These are phyloP conservation scores for Oenanthe melanoleuca DNA, from an alignment of 2,113 vertebrate species.

Conservation along the genomic window DNA sequence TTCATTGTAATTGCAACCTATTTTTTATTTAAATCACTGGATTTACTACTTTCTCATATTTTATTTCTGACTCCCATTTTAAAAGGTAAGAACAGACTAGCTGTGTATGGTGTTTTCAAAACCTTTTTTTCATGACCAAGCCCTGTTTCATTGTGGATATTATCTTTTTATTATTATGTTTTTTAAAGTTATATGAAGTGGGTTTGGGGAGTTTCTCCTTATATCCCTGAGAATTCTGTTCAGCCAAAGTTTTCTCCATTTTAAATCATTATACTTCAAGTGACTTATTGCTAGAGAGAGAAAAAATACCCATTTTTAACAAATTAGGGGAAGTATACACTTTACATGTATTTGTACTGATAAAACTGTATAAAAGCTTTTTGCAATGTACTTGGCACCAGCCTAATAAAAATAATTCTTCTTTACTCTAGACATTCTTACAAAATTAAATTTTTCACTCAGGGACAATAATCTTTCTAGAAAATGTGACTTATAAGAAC, in stretches of 20 bases:
- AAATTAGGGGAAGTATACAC: not conserved
- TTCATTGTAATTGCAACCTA: not conserved
- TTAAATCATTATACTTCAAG: not conserved
- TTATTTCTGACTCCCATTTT: not conserved
- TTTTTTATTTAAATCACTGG: not conserved
- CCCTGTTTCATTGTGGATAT: not conserved
- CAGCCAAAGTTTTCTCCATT: not conserved
- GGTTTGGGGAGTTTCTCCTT: not conserved
- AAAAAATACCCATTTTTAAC: not conserved
- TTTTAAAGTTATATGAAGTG: not conserved
- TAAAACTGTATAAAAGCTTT: not conserved
- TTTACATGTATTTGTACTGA: not conserved
- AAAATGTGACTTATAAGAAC: not conserved
- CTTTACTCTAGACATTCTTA: not conserved
- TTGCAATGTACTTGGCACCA: not conserved
- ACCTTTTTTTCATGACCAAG: not conserved
- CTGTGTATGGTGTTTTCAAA: not conserved
- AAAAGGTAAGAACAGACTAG: not conserved
- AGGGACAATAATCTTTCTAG: not conserved
- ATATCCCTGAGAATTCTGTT: not conserved
- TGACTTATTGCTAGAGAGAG: not conserved
- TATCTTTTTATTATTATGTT: not conserved
- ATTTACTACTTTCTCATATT: not conserved
- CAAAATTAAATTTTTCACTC: not conserved
- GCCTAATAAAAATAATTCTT: not conserved